Evolutionary conservation across 2,113 vertebrate genomes (phyloP).

Genomic region (Scytalopus superciliaris): DNA sequence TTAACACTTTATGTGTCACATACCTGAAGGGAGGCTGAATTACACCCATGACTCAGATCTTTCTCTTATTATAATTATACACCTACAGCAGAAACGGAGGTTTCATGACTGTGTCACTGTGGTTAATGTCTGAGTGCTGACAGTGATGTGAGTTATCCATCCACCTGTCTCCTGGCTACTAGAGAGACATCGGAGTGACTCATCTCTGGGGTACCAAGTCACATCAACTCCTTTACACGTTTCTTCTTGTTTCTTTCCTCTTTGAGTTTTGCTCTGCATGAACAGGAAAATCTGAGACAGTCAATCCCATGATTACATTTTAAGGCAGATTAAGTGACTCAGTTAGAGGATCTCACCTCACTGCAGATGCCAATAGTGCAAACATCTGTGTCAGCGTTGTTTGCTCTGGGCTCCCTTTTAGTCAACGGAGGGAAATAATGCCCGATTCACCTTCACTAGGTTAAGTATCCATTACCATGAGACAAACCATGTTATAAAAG

Average conservation of each 20-base stretch:
- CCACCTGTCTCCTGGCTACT: background rate
- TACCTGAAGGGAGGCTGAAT: background rate
- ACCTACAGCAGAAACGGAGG: background rate
- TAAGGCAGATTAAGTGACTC: background rate
- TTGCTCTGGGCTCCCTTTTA: background rate
- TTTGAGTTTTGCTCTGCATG: background rate
- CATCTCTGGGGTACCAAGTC: background rate
- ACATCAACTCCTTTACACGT: background rate
- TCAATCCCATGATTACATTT: background rate
- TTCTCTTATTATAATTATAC: background rate
- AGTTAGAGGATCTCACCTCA: background rate
- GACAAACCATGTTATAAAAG: background rate
- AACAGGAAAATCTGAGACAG: background rate
- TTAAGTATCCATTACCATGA: background rate
- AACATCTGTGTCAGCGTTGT: background rate
- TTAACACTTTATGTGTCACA: background rate
- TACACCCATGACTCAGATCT: background rate
- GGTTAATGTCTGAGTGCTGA: background rate
- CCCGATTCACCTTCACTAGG: background rate
- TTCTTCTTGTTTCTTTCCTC: background rate
- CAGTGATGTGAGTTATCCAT: background rate
- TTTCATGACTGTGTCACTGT: background rate
- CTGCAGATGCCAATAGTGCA: accelerated
- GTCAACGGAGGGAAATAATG: background rate
- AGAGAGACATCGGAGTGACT: background rate